These are phyloP conservation scores for Oxygymnocypris stewartii DNA, from an alignment of 2,113 vertebrate genomes.

Conservation along the genomic window DNA sequence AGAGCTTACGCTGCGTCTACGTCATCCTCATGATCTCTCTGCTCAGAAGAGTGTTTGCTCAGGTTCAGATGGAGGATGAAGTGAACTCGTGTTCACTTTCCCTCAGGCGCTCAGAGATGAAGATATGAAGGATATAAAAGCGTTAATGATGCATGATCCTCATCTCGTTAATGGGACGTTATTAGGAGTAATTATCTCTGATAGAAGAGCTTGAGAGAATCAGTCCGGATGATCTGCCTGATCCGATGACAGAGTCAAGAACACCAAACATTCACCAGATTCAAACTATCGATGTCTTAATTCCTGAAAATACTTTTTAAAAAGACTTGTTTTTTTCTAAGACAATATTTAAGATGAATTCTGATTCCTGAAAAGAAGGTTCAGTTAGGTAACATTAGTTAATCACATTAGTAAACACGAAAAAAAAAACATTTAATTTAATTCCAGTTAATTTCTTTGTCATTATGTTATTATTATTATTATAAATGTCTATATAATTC, in stretches of 20 bases:
- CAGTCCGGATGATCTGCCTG: constrained; percentile 66
- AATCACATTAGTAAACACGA: no score
- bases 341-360: no score
- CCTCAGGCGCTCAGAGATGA: constrained; percentile 33
- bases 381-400: no score
- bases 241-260: constrained; percentile 45
- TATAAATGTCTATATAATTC: no score
- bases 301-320: neutral
- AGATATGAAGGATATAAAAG: constrained; percentile 70
- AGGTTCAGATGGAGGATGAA: neutral
- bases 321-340: no score
- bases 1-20: no score
- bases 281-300: no score
- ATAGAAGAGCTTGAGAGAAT: constrained; percentile 73
- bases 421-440: no score
- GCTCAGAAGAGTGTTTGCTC: neutral
- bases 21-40: neutral
- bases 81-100: neutral
- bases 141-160: constrained; percentile 74
- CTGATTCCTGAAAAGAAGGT: no score
- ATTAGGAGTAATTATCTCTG: constrained; percentile 75
- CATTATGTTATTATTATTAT: no score
- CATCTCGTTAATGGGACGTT: constrained; percentile 72
- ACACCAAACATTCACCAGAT: neutral
- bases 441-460: no score